Base-by-base conservation (phyloP, 1,140 invertebrate species). In the Anadara kagoshimensis region DNA sequence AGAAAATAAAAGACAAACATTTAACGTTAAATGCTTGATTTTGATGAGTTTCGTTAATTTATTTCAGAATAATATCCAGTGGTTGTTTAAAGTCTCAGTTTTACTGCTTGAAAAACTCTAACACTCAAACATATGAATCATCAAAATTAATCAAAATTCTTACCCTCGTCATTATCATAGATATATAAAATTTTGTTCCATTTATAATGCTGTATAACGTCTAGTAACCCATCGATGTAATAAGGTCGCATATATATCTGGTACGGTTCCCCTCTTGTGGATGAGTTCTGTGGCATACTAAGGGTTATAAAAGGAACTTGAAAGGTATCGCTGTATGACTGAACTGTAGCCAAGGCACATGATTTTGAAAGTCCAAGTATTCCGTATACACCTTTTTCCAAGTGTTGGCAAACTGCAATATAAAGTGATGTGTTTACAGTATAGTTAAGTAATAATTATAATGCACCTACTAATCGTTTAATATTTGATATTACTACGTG, bases 151-250 rank as follows among this genome's bases (percentile, higher is more conserved):
- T n/a, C n/a, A n/a, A n/a, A n/a, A n/a, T n/a, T n/a, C n/a, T 36
- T 91, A 97, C 97, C 96, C 89, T 97, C 96, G 85, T 98, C 95
- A 7, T 95, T 96, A 90, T 98, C 95, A 87, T 98, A 98, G 70
- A 98, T 92, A 90, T 97, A 98, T 84, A 97, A 96, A 81, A 98
- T 95, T 86, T 94, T 94, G 78, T 93, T 93, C 96, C 97, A 98
- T 56, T 94, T 93, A 87, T 98, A 98, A 88, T 95, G 94, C 75
- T 93, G 91, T 77, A 98, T 96, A 26, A 96, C 95, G 90, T 98
- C 96, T 78, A 98, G 94, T 83, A 98, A 94, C 49, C 96, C 96
- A 81, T 93, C 93, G 89, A 97, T 95, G 90, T 97, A 97, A 89
- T 97, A 94, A n/a, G 97, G 97, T 59, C 95, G 91, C 94, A 98